Evolutionary conservation across 2,113 vertebrate genomes (phyloP), one percentile per base, ranked within the genome.

Genomic region (Clarias gariepinus): DNA sequence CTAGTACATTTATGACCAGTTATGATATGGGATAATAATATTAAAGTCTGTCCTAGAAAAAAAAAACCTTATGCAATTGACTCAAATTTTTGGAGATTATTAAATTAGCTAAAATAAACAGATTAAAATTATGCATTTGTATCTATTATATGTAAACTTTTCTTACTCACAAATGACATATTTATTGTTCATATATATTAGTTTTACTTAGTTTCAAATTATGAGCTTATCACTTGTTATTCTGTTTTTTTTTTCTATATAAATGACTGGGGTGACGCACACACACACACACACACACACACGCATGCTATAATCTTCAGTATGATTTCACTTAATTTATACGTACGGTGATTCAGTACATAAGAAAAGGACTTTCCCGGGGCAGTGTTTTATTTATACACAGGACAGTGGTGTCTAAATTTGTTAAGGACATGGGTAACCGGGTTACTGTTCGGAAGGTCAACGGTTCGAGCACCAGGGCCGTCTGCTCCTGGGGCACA

Each of bases 31-130:
- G 2, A 64, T 77, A 85, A 85, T 53, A 63, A 41, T 61, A 63
- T 76, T 52, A 77, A 16, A 52, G 71, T 33, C 64, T 25, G 33
- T 13, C 9, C 18, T 23, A 77, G 25, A 25, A 55, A n/a, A 55
- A 53, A 64, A 71, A n/a, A 64, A 11, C n/a, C n/a, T 85, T 30
- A 85, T 53, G 73, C 41, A 60, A 55, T 16, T 85, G 28, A 69
- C 25, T 52, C 33, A 52, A 30, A 23, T 13, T 7, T 28, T 18
- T 9, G 41, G 9, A 85, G 58, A 77, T 9, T 53, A 77, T 85
- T 85, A 21, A 1, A 64, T 63, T 76, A 76, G 41, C 30, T 52
- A 74, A 61, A 73, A 57, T 69, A 55, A 60, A 60, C 28, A n/a
- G 21, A 55, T 57, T n/a, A 58, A 58, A 36, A 8, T 16, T 15